Evolutionary conservation across 2,888 invertebrate species (phyloP).

Genomic region (Parnassius mnemosyne): DNA sequence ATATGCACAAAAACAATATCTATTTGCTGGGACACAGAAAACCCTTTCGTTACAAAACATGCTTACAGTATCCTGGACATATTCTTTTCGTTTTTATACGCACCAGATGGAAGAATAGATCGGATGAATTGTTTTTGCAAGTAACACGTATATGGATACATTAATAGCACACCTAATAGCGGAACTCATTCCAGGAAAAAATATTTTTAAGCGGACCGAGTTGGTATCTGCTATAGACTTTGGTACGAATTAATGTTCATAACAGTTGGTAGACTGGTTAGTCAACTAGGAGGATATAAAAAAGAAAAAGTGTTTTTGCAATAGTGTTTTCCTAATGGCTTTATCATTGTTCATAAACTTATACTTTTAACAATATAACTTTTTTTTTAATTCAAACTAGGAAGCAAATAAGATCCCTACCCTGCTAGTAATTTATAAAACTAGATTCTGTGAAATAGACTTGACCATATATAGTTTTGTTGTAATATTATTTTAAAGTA

Average conservation of each 20-base stretch:
- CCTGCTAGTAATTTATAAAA: too few species aligned
- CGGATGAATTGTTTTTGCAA: not conserved
- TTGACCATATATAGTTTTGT: too few species aligned
- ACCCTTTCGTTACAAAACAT: too few species aligned
- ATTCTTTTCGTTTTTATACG: not conserved
- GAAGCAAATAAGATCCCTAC: too few species aligned
- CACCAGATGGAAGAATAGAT: not conserved
- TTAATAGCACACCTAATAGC: conserved; percentile 4
- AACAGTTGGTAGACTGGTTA: too few species aligned
- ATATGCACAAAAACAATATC: too few species aligned
- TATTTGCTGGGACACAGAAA: too few species aligned
- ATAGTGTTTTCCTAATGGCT: not conserved
- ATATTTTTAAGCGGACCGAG: not conserved
- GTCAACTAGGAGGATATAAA: not conserved
- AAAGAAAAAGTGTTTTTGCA: not conserved
- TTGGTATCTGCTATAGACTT: not conserved
- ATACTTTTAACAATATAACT: not conserved
- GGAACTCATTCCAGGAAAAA: not conserved
- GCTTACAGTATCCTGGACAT: not conserved
- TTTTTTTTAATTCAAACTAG: not conserved
- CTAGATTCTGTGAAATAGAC: too few species aligned
- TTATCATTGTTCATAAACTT: not conserved
- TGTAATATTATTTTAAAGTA: too few species aligned
- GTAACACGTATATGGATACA: conserved; percentile 10
- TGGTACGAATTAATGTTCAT: not conserved